Evolutionary conservation across 2,888 invertebrate species (phyloP).

Genomic region (Papilio demoleus): DNA sequence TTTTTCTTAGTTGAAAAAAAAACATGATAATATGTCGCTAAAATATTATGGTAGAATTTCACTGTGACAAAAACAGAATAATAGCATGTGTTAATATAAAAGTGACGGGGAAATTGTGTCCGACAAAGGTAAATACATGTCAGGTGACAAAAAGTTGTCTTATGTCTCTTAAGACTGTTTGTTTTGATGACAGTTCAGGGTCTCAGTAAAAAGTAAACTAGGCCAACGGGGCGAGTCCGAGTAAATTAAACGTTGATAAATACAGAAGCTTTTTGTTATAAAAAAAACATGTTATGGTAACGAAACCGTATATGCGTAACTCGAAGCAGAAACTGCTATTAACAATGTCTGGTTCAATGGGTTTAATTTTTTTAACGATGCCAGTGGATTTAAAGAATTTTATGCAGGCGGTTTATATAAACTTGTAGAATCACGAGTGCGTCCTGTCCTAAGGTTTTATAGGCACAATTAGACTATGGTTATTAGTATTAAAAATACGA

Average conservation of each 20-base stretch:
- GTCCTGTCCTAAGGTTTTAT: neutral
- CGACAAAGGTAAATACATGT: conserved; percentile 3
- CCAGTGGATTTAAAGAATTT: neutral
- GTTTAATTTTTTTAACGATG: conserved; percentile 5
- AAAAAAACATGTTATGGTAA: conserved; percentile 1
- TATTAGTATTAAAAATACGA: too few species aligned
- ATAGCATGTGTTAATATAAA: too few species aligned
- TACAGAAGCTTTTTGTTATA: conserved; percentile 3
- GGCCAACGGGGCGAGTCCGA: neutral
- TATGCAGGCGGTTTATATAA: neutral
- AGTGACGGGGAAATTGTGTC: neutral
- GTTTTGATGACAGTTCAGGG: conserved; percentile 22
- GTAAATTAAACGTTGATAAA: conserved; percentile 21
- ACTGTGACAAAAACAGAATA: too few species aligned
- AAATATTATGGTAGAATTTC: neutral
- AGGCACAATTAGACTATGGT: too few species aligned
- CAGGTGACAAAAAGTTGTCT: conserved; percentile 10
- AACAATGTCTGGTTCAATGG: neutral
- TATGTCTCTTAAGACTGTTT: neutral
- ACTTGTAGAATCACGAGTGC: neutral
- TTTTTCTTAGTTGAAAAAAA: too few species aligned
- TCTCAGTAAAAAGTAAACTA: conserved; percentile 17
- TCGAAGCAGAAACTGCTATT: neutral
- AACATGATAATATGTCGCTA: neutral
- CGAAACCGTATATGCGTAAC: neutral